Conservation (phyloP, 2,113 vertebrate species). For the Rhea pennata region DNA sequence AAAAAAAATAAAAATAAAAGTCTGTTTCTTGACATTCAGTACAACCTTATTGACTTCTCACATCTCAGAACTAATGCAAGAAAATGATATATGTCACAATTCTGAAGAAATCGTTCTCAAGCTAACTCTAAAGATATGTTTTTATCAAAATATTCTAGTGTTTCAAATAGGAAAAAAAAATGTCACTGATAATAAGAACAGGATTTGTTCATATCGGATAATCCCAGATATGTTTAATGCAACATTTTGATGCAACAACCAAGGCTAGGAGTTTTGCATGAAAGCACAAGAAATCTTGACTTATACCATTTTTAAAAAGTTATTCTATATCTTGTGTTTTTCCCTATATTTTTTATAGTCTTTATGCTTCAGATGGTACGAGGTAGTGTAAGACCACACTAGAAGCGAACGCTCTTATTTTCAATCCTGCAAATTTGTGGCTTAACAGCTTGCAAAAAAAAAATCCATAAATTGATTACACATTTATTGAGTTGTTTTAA, state of each 20-base stretch:
- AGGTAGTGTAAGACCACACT: background rate
- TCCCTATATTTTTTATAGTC: background rate
- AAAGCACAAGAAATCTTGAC: background rate
- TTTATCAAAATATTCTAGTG: background rate
- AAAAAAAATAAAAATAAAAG: background rate
- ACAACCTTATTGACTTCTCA: background rate
- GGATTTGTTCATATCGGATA: background rate
- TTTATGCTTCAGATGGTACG: background rate
- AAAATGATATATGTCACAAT: background rate
- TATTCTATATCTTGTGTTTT: background rate
- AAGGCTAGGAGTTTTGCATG: background rate
- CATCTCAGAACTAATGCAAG: background rate
- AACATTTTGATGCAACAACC: background rate
- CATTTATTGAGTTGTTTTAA: background rate
- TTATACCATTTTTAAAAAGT: background rate
- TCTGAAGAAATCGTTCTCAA: background rate
- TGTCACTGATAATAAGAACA: background rate
- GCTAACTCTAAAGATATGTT: background rate
- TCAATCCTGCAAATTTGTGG: background rate
- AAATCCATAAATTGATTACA: background rate
- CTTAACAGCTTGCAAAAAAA: background rate
- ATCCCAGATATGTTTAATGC: background rate
- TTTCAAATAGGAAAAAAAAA: background rate
- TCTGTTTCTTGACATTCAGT: background rate
- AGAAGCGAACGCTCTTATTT: background rate